Base-by-base conservation (phyloP, 2,797 vertebrate species). In the Parambassis ranga region DNA sequence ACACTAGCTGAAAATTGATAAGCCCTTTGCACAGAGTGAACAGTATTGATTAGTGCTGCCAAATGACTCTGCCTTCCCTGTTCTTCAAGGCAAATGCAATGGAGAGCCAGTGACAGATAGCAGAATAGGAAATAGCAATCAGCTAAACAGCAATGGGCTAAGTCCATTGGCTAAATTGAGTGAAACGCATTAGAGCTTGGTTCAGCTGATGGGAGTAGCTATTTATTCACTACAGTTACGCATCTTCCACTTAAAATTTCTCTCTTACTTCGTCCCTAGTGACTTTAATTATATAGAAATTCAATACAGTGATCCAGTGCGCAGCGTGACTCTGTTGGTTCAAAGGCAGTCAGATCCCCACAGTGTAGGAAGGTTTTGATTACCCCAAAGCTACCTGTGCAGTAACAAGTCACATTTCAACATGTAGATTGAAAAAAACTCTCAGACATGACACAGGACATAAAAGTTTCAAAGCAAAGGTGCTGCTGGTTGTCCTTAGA, bases 211-310 rank as follows among this genome's bases (percentile, higher is more conserved):
- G 71, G 77, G 66, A 65, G 70, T 33, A 68, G 57, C 81, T 82
- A 83, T 87, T 87, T 79, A 84, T 86, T 86, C 76, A 65, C 64
- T 72, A 79, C 53, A 73, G 76, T 74, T 82, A 75, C 49, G 58
- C 77, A 82, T 86, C 79, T 79, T 59, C 78, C 63, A 82, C 83
- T 84, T 86, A 59, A 82, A 81, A 84, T 71, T 72, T 86, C 75
- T 65, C 56, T 59, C 60, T 71, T 64, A 82, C 77, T 71, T 79
- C 79, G 78, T 85, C 79, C 78, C 68, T 33, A 6, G 63, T 84
- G 78, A 84, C 73, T 90, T 83, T 85, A 89, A 89, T 89, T 85
- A 80, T 76, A 88, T 79, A 84, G 84, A 79, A 83, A 84, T 84
- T 71, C 88, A 80, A 89, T 90, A 83, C 51, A 44, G 81, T 83